These are phyloP conservation scores for Beris morrisii DNA, from an alignment of 2,888 invertebrate genomes.

Conservation along the genomic window DNA sequence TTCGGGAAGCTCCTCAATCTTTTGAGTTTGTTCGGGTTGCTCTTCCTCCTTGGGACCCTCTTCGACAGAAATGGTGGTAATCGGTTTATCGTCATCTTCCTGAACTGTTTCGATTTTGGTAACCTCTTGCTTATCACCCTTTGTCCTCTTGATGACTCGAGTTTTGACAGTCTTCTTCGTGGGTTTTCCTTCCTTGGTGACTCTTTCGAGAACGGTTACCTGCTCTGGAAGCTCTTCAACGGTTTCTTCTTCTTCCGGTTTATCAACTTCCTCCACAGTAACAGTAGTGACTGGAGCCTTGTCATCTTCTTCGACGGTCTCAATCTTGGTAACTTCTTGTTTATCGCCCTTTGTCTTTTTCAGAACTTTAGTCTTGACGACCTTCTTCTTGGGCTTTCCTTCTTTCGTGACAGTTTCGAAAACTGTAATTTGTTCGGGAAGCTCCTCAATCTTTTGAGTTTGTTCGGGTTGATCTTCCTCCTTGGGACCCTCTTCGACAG, in stretches of 20 bases:
- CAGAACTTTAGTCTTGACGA: conserved; percentile 50
- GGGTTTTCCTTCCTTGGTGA: conserved; percentile 43
- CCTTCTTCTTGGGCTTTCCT: conserved; percentile 42
- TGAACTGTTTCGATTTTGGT: conserved; percentile 52
- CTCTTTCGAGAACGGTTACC: conserved; percentile 43
- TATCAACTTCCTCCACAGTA: conserved; percentile 36
- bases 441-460: conserved; percentile 44
- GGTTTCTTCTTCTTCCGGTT: conserved; percentile 39
- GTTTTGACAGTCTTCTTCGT: conserved; percentile 45
- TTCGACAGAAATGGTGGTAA: conserved; percentile 45
- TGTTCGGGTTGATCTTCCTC: not conserved
- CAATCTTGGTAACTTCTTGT: conserved; percentile 50
- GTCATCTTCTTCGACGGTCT: conserved; percentile 43
- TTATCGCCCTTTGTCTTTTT: conserved; percentile 50
- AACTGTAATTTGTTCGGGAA: conserved; percentile 50
- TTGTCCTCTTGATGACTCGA: conserved; percentile 48
- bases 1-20: conserved; percentile 44
- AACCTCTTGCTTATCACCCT: conserved; percentile 49
- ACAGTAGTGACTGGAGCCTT: conserved; percentile 46
- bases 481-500: conserved; percentile 40
- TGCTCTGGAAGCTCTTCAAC: conserved; percentile 51
- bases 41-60: conserved; percentile 42
- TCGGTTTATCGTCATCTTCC: conserved; percentile 51
- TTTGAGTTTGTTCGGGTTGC: conserved; percentile 43
- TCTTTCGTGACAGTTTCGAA: conserved; percentile 50